Evolutionary conservation across 2,888 invertebrate genomes (phyloP), one percentile per base, ranked within the genome.

Genomic region (Heliothis peltigera): DNA sequence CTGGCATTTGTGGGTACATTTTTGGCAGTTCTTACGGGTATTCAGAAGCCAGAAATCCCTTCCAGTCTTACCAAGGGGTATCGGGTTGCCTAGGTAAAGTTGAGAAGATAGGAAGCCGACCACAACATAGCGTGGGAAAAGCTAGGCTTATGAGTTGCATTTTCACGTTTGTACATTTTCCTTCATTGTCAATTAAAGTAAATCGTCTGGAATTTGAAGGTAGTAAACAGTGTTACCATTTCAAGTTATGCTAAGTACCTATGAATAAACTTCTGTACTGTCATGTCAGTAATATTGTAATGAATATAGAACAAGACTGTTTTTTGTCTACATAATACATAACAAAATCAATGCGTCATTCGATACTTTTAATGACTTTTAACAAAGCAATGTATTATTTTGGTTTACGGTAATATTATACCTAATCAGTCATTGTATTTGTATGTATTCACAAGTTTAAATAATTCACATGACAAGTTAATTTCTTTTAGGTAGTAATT

Each of bases 171-270:
- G 6, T 17, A n/a, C n/a, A n/a, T n/a, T n/a, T n/a, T n/a, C n/a
- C n/a, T n/a, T n/a, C n/a, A n/a, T n/a, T n/a, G n/a, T n/a, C n/a
- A n/a, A n/a, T n/a, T n/a, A n/a, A n/a, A n/a, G 65, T 74, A 58
- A 67, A 70, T 57, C 49, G 59, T 61, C 15, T 66, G 59, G 51
- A 69, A 72, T 53, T 79, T 78, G 70, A 79, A 66, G 62, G 39
- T 43, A 43, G 47, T 60, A 39, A n/a, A 39, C 51, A 49, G 51
- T 72, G 85, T 85, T 83, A 80, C 79, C 79, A 83, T 79, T 82
- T 77, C 73, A 83, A 80, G 84, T 81, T 62, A 51, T 77, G 32
- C 48, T 25, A 17, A 67, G 57, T 65, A 35, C 59, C 12, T 63
- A 60, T 70, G 57, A 64, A 67, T 63, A 54, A 58, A 60, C 39